Evolutionary conservation across 2,888 invertebrate genomes (phyloP).

Genomic region (Pteria penguin): DNA sequence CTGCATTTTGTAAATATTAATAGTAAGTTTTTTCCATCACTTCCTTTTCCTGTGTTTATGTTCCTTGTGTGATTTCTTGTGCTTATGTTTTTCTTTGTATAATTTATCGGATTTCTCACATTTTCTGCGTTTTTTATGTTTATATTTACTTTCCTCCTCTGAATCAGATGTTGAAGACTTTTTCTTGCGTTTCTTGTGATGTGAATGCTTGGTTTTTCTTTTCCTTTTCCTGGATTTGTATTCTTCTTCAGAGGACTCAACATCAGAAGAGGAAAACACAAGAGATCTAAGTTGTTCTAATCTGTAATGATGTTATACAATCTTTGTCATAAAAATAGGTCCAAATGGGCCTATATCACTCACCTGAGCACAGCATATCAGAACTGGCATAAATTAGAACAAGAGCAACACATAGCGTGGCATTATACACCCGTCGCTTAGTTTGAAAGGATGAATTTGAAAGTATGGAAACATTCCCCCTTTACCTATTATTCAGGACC

Average conservation of each 20-base stretch:
- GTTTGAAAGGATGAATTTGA: no score
- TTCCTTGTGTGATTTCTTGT: background rate
- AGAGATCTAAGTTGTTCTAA: background rate
- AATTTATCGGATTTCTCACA: background rate
- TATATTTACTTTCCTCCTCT: background rate
- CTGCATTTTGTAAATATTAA: no score
- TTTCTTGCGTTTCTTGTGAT: background rate
- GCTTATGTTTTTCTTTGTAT: background rate
- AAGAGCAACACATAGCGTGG: no score
- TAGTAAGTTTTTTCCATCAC: no score
- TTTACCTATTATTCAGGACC: no score
- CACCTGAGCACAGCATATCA: no score
- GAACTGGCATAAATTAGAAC: no score
- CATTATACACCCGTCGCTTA: no score
- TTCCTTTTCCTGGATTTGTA: background rate
- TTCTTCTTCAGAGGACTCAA: background rate
- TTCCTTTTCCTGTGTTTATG: background rate
- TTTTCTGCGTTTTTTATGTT: background rate
- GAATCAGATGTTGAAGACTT: background rate
- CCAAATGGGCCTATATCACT: no score
- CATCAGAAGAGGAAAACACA: background rate
- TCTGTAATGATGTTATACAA: no score
- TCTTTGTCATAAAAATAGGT: no score
- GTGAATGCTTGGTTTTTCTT: background rate
- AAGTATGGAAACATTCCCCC: no score